phyloP scores from a whole-genome alignment of 2,888 invertebrate genomes.

The Azorinus chamasolen region DNA sequence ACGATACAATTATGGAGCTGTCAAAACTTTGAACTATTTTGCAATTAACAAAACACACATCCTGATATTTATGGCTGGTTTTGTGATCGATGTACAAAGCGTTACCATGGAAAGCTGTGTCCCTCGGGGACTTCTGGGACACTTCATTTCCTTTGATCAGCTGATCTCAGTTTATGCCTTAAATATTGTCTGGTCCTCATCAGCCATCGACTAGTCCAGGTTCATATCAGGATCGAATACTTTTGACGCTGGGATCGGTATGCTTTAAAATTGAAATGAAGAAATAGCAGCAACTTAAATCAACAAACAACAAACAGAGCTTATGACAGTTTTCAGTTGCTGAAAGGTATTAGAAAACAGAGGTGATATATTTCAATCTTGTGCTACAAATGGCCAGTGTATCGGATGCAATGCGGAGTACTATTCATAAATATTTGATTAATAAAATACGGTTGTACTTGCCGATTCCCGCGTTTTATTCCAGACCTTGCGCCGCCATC shows the following conservation, averaged over 20 bases:
- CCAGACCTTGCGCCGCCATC: no score
- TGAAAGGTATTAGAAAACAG: neutral
- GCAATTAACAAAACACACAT: slow-evolving; percentile 52
- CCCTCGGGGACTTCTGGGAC: slow-evolving; percentile 32
- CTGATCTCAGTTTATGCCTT: no score
- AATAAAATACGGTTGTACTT: slow-evolving; percentile 48
- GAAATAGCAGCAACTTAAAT: no score
- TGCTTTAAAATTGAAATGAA: no score
- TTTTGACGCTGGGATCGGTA: no score
- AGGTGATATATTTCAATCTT: slow-evolving; percentile 61
- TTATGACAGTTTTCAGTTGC: no score
- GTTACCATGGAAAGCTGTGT: slow-evolving; percentile 47
- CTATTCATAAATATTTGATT: slow-evolving; percentile 76
- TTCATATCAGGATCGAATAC: no score
- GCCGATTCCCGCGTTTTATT: no score
- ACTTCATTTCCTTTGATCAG: no score
- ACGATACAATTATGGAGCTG: slow-evolving; percentile 26
- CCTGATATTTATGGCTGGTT: neutral
- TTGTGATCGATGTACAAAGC: slow-evolving; percentile 14
- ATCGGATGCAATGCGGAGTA: slow-evolving; percentile 32
- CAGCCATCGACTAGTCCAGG: no score
- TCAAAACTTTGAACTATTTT: slow-evolving; percentile 30
- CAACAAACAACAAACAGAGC: no score
- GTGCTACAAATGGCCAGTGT: slow-evolving; percentile 53
- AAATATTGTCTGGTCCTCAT: no score